Evolutionary conservation across 2,797 vertebrate genomes (phyloP).

Genomic region (Rhinatrema bivittatum): DNA sequence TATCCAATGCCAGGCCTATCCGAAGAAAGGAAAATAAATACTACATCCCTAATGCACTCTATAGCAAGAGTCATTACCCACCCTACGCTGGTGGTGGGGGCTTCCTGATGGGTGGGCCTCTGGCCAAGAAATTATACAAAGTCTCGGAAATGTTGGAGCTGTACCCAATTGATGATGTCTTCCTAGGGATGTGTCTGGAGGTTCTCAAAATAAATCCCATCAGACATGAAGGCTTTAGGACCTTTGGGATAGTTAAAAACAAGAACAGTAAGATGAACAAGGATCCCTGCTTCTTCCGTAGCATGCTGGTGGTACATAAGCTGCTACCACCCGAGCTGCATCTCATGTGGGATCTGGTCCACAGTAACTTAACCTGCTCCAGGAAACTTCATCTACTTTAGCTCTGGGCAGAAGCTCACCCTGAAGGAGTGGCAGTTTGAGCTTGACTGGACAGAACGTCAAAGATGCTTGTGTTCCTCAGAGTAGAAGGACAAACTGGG

Average conservation of each 20-base stretch:
- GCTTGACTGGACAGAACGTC: neutral
- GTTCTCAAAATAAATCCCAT: constrained; percentile 70
- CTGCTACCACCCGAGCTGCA: constrained; percentile 76
- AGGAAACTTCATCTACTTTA: constrained; percentile 73
- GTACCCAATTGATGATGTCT: constrained; percentile 92
- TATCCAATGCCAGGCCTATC: constrained; percentile 80
- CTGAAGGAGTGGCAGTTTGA: neutral
- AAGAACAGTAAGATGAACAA: constrained; percentile 86
- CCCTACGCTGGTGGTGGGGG: constrained; percentile 90
- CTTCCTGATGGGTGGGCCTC: constrained; percentile 76
- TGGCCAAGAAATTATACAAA: constrained; percentile 69
- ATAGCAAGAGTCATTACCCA: constrained; percentile 76
- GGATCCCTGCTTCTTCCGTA: constrained; percentile 87
- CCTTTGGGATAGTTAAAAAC: constrained; percentile 84
- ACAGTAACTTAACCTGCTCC: constrained; percentile 77
- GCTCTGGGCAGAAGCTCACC: constrained; percentile 8
- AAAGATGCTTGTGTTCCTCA: neutral
- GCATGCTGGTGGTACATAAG: constrained; percentile 94
- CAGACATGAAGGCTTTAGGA: constrained; percentile 86
- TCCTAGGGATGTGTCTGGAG: constrained; percentile 92
- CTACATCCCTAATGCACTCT: constrained; percentile 77
- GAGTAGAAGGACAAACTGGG: too few species aligned
- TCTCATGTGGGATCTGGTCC: constrained; percentile 86
- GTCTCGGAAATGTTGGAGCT: constrained; percentile 74
- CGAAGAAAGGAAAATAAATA: constrained; percentile 89